phyloP scores from a whole-genome alignment of 2,113 vertebrate species.

The Pygoscelis adeliae region DNA sequence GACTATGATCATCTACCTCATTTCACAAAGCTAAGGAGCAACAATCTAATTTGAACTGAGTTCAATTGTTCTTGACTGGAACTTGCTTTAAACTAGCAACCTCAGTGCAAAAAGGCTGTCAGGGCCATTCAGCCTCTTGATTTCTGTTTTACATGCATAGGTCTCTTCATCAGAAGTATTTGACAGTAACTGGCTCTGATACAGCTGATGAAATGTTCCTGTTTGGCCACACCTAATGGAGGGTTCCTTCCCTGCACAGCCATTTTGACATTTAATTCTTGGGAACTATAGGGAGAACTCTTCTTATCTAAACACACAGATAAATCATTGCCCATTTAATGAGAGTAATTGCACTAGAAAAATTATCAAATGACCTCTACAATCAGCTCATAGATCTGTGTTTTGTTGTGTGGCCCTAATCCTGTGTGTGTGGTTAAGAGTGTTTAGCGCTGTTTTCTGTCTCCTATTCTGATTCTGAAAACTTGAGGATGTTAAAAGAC shows the following conservation, averaged over 20 bases:
- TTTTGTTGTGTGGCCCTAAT: neutral
- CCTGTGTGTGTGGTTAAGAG: neutral
- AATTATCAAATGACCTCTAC: neutral
- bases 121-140: neutral
- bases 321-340: neutral
- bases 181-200: neutral
- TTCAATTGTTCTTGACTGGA: constrained; percentile 54
- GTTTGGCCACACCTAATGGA: neutral
- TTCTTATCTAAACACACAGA: neutral
- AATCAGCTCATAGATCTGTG: neutral
- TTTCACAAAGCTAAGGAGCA: constrained; percentile 44
- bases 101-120: neutral
- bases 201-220: neutral
- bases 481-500: neutral
- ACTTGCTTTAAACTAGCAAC: constrained; percentile 34
- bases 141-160: neutral
- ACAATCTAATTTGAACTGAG: constrained; percentile 34
- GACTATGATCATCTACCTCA: constrained; percentile 49
- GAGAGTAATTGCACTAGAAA: neutral
- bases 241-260: neutral
- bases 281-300: neutral
- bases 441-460: neutral
- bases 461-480: neutral
- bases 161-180: neutral
- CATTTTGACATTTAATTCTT: neutral